These are phyloP conservation scores for Hycleus cichorii DNA, from an alignment of 1,140 invertebrate genomes.

Conservation along the genomic window DNA sequence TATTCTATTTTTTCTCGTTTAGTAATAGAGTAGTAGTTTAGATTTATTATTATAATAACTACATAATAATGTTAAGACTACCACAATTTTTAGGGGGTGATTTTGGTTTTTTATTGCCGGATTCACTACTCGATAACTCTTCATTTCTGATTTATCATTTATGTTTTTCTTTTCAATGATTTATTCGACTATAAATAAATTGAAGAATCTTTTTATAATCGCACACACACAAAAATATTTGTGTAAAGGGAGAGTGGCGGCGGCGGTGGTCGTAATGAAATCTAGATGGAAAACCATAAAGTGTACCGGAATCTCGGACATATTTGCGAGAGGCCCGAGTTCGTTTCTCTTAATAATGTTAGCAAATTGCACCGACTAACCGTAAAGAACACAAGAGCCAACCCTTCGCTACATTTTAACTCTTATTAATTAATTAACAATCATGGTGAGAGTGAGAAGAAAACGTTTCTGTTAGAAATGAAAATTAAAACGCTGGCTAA, in stretches of 20 bases:
- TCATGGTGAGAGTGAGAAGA: constrained; percentile 36
- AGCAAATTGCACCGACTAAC: constrained; percentile 37
- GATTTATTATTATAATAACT: constrained; percentile 30
- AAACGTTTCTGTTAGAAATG: constrained; percentile 33
- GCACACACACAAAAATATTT: too few species aligned
- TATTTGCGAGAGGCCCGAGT: constrained; percentile 34
- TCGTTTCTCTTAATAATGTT: constrained; percentile 39
- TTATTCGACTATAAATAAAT: too few species aligned
- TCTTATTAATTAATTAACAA: constrained; percentile 42
- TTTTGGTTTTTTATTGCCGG: constrained; percentile 16
- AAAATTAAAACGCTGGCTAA: constrained; percentile 35
- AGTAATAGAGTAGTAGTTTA: constrained; percentile 5
- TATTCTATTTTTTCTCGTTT: constrained; percentile 23
- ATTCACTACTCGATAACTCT: too few species aligned
- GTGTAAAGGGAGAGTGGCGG: too few species aligned
- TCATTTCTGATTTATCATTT: too few species aligned
- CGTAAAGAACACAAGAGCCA: constrained; percentile 35
- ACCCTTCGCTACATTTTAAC: constrained; percentile 28
- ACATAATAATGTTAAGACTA: constrained; percentile 22
- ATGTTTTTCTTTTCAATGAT: too few species aligned
- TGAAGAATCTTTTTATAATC: too few species aligned
- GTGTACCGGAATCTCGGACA: constrained; percentile 35
- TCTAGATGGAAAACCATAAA: constrained; percentile 32
- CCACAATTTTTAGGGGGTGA: background rate
- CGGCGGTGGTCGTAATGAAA: constrained; percentile 24